Conservation (phyloP, 2,888 invertebrate genomes). For the Troglohyphantes excavatus region DNA sequence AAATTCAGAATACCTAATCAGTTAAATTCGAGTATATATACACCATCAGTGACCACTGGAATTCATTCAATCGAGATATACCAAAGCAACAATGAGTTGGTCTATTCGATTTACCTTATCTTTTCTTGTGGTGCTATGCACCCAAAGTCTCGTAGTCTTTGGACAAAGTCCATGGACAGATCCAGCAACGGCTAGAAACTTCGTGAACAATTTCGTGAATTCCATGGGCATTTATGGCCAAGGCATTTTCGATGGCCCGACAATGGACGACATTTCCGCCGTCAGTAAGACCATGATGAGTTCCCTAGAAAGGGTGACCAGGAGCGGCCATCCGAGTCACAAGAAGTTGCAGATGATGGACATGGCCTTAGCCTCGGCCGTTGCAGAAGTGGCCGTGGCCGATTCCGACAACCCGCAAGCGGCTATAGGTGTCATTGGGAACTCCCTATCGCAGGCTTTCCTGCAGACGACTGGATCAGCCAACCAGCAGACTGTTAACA, state of each 20-base stretch:
- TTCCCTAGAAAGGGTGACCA: slow-evolving; percentile 9
- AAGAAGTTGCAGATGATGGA: slow-evolving; percentile 36
- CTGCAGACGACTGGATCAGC: slow-evolving; percentile 32
- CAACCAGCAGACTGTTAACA: slow-evolving; percentile 16
- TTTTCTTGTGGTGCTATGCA: slow-evolving; percentile 12
- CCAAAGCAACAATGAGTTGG: slow-evolving; percentile 14
- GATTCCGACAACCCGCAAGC: not conserved
- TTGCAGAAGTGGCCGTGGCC: slow-evolving; percentile 48
- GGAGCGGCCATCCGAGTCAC: slow-evolving; percentile 1
- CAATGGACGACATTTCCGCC: slow-evolving; percentile 35
- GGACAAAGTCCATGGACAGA: slow-evolving; percentile 14
- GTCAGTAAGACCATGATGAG: slow-evolving; percentile 3
- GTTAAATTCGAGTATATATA: too few species aligned
- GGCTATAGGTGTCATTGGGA: slow-evolving; percentile 17
- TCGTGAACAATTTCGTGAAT: not conserved
- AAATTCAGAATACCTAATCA: not conserved
- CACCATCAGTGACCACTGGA: too few species aligned
- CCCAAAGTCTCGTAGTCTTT: not conserved
- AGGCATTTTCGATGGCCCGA: slow-evolving; percentile 5
- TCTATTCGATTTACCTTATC: slow-evolving; percentile 4
- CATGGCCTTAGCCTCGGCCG: slow-evolving; percentile 59
- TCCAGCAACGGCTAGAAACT: not conserved
- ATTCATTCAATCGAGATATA: too few species aligned
- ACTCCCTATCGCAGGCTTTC: slow-evolving; percentile 20
- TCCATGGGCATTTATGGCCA: not conserved